A percentile compares a stretch with the other conserved stretches of the same genome.
Conservation (phyloP, 2,113 vertebrate genomes). For the Onychorhynchus coronatus region DNA sequence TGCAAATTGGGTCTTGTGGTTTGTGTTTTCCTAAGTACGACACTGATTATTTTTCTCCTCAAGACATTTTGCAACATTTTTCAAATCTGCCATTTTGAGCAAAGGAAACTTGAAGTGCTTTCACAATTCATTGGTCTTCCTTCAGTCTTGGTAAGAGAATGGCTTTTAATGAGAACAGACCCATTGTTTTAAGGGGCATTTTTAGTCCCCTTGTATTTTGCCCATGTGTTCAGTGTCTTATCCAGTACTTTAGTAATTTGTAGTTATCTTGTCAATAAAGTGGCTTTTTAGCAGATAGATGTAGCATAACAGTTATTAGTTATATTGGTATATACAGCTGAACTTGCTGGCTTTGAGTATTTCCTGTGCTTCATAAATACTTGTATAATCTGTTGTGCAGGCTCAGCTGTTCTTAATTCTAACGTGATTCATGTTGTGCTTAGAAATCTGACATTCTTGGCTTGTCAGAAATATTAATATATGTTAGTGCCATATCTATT, state of each 20-base stretch:
- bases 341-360: conserved; percentile 36
- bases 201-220: neutral
- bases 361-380: conserved; percentile 54
- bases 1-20: neutral
- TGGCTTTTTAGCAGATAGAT: neutral
- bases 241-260: neutral
- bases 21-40: neutral
- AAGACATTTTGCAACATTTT: neutral
- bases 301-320: neutral
- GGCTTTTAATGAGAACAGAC: neutral
- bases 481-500: conserved; percentile 20
- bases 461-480: conserved; percentile 48
- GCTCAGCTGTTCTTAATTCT: conserved; percentile 64
- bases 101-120: neutral
- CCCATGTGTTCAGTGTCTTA: neutral
- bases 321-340: neutral
- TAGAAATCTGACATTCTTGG: conserved; percentile 56
- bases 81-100: neutral
- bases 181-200: neutral
- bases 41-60: neutral
- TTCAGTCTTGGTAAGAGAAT: neutral
- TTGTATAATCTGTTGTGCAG: conserved; percentile 47
- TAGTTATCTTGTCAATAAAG: neutral
- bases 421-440: conserved; percentile 52
- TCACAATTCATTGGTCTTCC: neutral